Evolutionary conservation across 2,797 vertebrate species (phyloP).

Genomic region (Cirrhinus molitorella): DNA sequence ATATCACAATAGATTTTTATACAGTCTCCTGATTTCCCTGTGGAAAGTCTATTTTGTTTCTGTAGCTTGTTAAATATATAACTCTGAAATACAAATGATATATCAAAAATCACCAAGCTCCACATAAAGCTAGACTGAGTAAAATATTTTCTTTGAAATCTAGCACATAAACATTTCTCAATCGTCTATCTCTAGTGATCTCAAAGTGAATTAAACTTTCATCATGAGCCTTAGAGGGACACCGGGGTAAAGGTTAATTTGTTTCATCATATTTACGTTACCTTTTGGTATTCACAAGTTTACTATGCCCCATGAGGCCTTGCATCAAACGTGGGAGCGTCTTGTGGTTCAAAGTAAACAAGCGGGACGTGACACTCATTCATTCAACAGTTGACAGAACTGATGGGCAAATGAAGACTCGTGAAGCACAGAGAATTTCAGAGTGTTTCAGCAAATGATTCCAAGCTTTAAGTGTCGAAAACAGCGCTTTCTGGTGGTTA

Average conservation of each 20-base stretch:
- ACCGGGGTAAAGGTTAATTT: too few relatives aligned
- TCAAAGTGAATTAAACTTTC: background rate
- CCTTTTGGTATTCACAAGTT: too few relatives aligned
- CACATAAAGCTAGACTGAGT: background rate
- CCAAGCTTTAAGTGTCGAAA: too few relatives aligned
- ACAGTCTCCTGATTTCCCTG: background rate
- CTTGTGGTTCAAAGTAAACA: too few relatives aligned
- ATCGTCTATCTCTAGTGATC: background rate
- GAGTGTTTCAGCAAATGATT: too few relatives aligned
- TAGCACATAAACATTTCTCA: background rate
- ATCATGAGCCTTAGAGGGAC: background rate
- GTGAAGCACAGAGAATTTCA: too few relatives aligned
- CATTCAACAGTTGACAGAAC: too few relatives aligned
- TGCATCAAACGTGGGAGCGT: too few relatives aligned
- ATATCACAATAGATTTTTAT: slow-evolving; percentile 7
- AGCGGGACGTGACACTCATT: too few relatives aligned
- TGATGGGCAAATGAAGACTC: too few relatives aligned
- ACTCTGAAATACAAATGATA: background rate
- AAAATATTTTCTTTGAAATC: background rate
- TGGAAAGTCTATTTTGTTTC: slow-evolving; percentile 4
- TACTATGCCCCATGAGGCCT: too few relatives aligned
- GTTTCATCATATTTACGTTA: background rate
- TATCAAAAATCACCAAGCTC: background rate
- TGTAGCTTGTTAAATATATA: background rate
- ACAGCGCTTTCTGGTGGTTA: too few relatives aligned